Conservation (phyloP, 2,113 vertebrate genomes). For the Eptesicus fuscus region DNA sequence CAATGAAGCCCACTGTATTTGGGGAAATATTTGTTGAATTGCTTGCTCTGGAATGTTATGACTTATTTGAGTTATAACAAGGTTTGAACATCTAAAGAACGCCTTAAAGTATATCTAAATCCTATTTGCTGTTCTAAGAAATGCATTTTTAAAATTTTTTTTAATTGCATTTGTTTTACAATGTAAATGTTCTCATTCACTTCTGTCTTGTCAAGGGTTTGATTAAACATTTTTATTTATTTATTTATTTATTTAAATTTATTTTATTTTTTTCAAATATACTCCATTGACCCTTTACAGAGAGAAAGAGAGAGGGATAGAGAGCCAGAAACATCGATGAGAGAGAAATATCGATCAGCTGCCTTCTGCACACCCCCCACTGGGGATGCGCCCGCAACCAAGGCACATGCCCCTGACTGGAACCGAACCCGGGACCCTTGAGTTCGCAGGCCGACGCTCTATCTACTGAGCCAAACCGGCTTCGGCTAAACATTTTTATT, state of each 20-base stretch:
- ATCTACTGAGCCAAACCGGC: too few relatives aligned
- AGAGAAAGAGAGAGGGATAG: too few relatives aligned
- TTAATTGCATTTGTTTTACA: neutral
- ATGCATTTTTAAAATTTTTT: neutral
- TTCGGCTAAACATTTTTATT: conserved; percentile 31
- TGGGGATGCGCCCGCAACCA: too few relatives aligned
- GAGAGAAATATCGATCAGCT: too few relatives aligned
- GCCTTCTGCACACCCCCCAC: too few relatives aligned
- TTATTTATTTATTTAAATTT: too few relatives aligned
- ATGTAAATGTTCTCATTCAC: neutral
- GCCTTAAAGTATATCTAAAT: neutral
- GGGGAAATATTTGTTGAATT: neutral
- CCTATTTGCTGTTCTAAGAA: neutral
- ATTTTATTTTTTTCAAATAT: too few relatives aligned
- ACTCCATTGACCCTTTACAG: too few relatives aligned
- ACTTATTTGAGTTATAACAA: neutral
- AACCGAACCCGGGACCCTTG: too few relatives aligned
- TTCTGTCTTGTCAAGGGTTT: neutral
- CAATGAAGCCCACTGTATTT: neutral
- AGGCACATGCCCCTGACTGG: too few relatives aligned
- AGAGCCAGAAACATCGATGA: too few relatives aligned
- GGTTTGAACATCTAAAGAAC: neutral
- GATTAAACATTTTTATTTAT: conserved; percentile 24
- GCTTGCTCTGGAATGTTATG: neutral
- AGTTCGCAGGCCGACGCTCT: too few relatives aligned